Evolutionary conservation across 2,797 vertebrate species (phyloP).

Genomic region (Cuniculus paca): DNA sequence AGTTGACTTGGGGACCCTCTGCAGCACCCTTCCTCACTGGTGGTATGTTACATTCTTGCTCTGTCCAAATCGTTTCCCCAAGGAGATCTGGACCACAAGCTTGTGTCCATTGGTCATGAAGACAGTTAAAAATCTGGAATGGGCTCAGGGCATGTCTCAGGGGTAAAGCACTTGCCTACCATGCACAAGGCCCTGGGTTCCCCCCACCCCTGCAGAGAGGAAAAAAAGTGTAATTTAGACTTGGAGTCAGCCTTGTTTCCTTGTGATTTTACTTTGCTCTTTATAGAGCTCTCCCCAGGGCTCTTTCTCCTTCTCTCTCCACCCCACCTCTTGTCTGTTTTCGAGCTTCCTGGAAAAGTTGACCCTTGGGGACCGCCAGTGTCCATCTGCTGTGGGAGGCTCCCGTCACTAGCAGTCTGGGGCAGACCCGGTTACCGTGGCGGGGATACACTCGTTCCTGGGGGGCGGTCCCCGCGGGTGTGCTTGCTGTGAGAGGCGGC

Average conservation of each 20-base stretch:
- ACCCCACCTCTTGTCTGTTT: neutral
- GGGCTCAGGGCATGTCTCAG: too few relatives aligned
- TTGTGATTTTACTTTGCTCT: neutral
- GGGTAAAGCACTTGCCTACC: too few relatives aligned
- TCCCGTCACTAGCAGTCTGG: neutral
- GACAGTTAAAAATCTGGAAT: neutral
- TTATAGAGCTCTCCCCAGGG: too few relatives aligned
- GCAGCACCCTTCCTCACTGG: neutral
- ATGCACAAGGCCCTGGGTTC: neutral
- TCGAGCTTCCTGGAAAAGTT: neutral
- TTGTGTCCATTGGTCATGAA: neutral
- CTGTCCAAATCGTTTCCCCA: neutral
- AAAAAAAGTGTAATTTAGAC: neutral
- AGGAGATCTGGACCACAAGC: neutral
- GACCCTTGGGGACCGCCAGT: neutral
- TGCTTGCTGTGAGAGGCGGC: neutral
- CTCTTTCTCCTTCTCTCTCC: neutral
- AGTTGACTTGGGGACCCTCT: neutral
- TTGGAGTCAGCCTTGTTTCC: neutral
- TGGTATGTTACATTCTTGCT: neutral
- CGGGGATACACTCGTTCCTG: too few relatives aligned
- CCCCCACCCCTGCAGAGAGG: neutral
- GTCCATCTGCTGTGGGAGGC: neutral
- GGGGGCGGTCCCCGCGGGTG: neutral
- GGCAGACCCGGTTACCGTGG: neutral